These are phyloP conservation scores for Aporrectodea caliginosa DNA, from an alignment of 1,140 invertebrate species.

Conservation along the genomic window DNA sequence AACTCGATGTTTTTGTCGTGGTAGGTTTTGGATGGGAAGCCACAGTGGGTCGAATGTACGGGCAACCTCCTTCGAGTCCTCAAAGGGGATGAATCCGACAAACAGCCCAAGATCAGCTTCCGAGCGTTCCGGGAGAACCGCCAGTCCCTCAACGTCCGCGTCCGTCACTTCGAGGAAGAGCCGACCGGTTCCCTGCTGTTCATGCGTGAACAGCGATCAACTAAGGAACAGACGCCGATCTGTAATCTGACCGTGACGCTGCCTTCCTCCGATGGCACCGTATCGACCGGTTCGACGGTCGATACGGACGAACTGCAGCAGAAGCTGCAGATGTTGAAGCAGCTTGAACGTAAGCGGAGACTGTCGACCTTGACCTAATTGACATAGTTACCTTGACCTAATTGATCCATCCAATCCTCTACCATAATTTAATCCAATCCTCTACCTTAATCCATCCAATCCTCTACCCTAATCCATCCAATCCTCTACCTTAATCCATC, in stretches of 20 bases:
- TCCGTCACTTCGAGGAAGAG: conserved; percentile 87
- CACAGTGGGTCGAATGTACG: conserved; percentile 93
- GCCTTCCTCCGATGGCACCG: conserved; percentile 65
- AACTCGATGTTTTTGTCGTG: too few relatives aligned
- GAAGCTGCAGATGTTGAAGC: conserved; percentile 10
- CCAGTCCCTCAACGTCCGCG: conserved; percentile 85
- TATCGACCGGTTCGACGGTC: not conserved
- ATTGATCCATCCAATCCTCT: too few relatives aligned
- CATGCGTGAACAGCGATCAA: conserved; percentile 85
- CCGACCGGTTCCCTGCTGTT: conserved; percentile 90
- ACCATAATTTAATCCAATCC: too few relatives aligned
- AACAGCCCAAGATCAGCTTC: conserved; percentile 92
- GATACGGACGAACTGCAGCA: conserved; percentile 17
- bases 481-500: too few relatives aligned
- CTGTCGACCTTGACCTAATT: too few relatives aligned
- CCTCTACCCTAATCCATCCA: too few relatives aligned
- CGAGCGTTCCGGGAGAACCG: conserved; percentile 97
- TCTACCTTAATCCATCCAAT: too few relatives aligned
- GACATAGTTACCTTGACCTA: too few relatives aligned
- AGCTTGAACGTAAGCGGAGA: conserved; percentile 16
- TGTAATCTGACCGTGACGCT: conserved; percentile 94
- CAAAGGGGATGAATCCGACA: conserved; percentile 80
- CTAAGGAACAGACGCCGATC: conserved; percentile 90
- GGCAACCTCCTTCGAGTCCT: conserved; percentile 95
- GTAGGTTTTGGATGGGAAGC: conserved; percentile 90